Evolutionary conservation across 2,888 invertebrate genomes (phyloP).

Genomic region (Chirona hameri): DNA sequence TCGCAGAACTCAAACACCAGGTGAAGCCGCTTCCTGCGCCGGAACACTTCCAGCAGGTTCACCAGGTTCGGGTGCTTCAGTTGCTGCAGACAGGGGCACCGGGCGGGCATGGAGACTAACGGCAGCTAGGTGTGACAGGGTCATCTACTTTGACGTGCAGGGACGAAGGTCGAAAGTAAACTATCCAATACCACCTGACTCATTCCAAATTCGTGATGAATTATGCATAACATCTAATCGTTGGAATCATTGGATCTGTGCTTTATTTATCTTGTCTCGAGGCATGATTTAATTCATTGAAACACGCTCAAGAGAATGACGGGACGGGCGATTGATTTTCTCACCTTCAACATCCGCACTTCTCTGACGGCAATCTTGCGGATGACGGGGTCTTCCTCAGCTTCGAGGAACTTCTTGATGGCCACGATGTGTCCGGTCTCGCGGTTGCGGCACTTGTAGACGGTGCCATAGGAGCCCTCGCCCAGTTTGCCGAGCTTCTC

Average conservation of each 20-base stretch:
- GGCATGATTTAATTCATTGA: too few relatives aligned
- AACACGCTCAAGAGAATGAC: too few relatives aligned
- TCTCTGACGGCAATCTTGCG: constrained; percentile 93
- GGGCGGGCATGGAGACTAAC: too few relatives aligned
- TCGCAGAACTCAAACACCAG: constrained; percentile 99
- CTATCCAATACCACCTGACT: too few relatives aligned
- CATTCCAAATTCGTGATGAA: too few relatives aligned
- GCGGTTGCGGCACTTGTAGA: constrained; percentile 92
- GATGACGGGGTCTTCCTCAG: constrained; percentile 93
- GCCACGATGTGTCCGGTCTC: constrained; percentile 93
- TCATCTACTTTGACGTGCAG: too few relatives aligned
- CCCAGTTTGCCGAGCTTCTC: constrained; percentile 92
- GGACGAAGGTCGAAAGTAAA: too few relatives aligned
- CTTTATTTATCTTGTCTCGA: too few relatives aligned
- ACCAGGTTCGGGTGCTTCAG: constrained; percentile 97
- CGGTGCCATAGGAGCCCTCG: constrained; percentile 93
- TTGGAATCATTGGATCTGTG: too few relatives aligned
- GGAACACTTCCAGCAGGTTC: constrained; percentile 94
- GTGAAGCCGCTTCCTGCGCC: constrained; percentile 89
- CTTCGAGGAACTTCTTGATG: constrained; percentile 94
- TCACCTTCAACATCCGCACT: constrained; percentile 88
- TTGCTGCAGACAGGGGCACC: constrained; percentile 60
- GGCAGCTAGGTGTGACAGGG: too few relatives aligned
- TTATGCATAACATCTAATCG: too few relatives aligned
- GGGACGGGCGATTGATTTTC: constrained; percentile 13